Evolutionary conservation across 2,797 vertebrate species (phyloP), one percentile per base, ranked within the genome.

Genomic region (Galago senegalensis): DNA sequence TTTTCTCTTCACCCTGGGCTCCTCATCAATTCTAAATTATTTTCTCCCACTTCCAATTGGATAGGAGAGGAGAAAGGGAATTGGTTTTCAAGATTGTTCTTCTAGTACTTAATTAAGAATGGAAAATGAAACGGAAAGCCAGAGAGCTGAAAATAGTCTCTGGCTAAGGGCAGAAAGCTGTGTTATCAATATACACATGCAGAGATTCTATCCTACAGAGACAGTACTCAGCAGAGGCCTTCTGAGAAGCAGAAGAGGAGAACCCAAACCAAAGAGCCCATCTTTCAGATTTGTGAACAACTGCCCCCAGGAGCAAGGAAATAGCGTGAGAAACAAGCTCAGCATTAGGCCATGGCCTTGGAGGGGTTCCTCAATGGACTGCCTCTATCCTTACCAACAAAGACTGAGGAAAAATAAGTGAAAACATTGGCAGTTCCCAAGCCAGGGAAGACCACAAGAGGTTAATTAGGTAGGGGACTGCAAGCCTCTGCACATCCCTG

Each of bases 51-150:
- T 81, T 53, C 73, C 27, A 10, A 14, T 7, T 60, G 63, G 80
- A 75, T 63, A 14, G 16, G 20, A 60, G 34, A 91, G 4, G 61
- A 56, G 56, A 90, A 89, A 94, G 80, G 67, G 70, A 72, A 89
- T 31, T 16, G 46, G 61, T 77, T 65, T 85, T 93, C 72, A 65
- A 91, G 89, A 69, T 77, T 73, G 58, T 83, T 88, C 63, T 92
- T 96, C 69, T 63, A 69, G 80, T 34, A 63, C 90, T 92, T 96
- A 53, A 92, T 95, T 80, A 96, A 86, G 92, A 87, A 83, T 75
- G 40, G 40, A 85, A 83, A 82, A 75, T 65, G 67, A 96, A 80
- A 73, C 53, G 61, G 17, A 86, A 85, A 97, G 87, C 43, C 58
- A 63, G 63, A 77, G 56, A 82, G 77, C 93, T 92, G 69, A 67